Evolutionary conservation across 2,797 vertebrate species (phyloP), one percentile per base, ranked within the genome.

Genomic region (Taenioides sp.): DNA sequence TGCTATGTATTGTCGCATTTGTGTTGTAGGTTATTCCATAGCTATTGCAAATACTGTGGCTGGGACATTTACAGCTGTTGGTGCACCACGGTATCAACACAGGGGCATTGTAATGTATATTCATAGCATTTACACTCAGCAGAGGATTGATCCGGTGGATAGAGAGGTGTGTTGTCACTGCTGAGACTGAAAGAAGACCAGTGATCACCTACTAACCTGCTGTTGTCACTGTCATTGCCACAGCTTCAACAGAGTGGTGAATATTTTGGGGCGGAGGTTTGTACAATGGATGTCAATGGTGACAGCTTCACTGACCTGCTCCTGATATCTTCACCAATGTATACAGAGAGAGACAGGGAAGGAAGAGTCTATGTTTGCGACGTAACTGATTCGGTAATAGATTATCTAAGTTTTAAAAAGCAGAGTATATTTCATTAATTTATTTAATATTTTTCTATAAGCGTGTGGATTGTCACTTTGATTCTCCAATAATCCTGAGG

Each of bases 211-310:
- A 20, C 1, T 11, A 20, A 55, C 2, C 31, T 71, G n/a, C n/a
- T 7, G 11, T 5, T 1, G 9, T 27, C 37, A 1, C 27, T 65
- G 37, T 60, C 0, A 11, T 6, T 55, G 34, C 34, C 64, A 73
- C 78, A 88, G 81, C 90, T 84, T 82, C 94, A 37, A 37, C 34
- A 96, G 93, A 93, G 89, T 0, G 96, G 96, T 18, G 92, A 92
- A 61, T 97, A 97, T 81, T 97, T 96, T 1, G 96, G 96, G 37
- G 94, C 95, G 7, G 93, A 91, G 58, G 82, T 97, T 77, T 92
- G 95, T 76, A 79, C 92, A 2, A 92, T 96, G 88, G 89, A 94
- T 3, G 34, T 95, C 63, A 47, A 93, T 40, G 0, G 0, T 0
- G 84, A 94, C 22, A 0, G 0, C 1, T 67, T 1, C 34, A 83